Evolutionary conservation across 2,113 vertebrate species (phyloP).

Genomic region (human): GRCh38 chr5:84131001-84131500

Average conservation of each 20-base stretch:
- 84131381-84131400: not conserved
- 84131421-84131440: not conserved
- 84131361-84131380: not conserved
- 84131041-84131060: not conserved
- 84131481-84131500: not conserved
- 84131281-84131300: not conserved
- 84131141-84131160: not conserved
- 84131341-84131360: not conserved
- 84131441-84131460: rapidly evolving
- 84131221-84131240: not conserved
- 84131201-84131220: not conserved
- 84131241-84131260: not conserved
- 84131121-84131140: not conserved
- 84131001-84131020: not conserved
- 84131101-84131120: not conserved
- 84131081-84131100: not conserved
- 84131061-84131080: not conserved
- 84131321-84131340: not conserved
- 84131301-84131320: not conserved
- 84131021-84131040: not conserved
- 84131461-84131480: not conserved
- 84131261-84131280: not conserved
- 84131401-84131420: not conserved
- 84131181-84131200: not conserved
- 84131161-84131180: not conserved